Evolutionary conservation across 2,797 vertebrate genomes (phyloP), one percentile per base, ranked within the genome.

Genomic region (Mormyrus hasselquistii): DNA sequence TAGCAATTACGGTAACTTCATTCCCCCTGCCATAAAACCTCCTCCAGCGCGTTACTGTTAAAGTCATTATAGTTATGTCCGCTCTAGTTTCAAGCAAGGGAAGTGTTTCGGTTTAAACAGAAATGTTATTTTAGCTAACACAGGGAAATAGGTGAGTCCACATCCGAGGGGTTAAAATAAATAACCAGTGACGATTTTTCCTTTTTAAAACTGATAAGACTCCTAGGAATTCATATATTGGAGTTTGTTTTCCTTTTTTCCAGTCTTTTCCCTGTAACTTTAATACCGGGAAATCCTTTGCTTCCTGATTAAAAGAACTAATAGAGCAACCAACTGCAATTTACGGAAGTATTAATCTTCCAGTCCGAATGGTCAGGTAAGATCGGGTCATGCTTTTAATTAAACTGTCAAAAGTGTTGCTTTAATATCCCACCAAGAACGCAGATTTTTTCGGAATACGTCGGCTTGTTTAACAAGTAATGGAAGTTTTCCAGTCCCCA

Each of bases 341-440:
- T 83, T 34, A 62, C 38, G 19, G 73, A 57, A 47, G 69, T 41
- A 83, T 29, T 57, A 86, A 53, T 12, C 4, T 53, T 59, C 22
- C 76, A 25, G 57, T 52, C 52, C 59, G 50, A 88, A 83, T 59
- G 88, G 16, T 38, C 79, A 89, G 88, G 88, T 89, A 89, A 89
- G 53, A 59, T 84, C 8, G 41, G 22, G 62, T 47, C 4, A 12
- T 16, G 50, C 29, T 34, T 86, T 86, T 86, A 86, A 86, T 86
- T 55, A 57, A 53, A 29, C 52, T 86, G 29, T 86, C 0, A 53
- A 22, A 55, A 53, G 14, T 86, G 25, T 86, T 86, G 38, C 55
- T 55, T 86, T 10, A 55, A 57, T 29, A 25, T 1, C 14, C 19
- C 14, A 52, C 25, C 22, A 16, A 14, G 49, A 53, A 41, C 10